Evolutionary conservation across 1,140 invertebrate genomes (phyloP).

Genomic region (Callitettix versicolor): DNA sequence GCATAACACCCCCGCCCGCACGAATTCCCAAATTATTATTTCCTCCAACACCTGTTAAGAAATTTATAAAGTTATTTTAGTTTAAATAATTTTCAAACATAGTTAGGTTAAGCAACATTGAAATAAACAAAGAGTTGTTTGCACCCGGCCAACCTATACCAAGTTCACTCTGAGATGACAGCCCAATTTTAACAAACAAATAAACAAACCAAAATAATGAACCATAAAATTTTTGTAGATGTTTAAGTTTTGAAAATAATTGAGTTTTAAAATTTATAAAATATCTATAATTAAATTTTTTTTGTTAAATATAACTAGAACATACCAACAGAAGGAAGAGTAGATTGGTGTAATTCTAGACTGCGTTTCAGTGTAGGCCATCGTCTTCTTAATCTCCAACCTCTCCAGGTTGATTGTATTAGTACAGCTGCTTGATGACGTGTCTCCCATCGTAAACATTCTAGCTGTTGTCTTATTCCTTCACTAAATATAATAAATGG

Average conservation of each 20-base stretch:
- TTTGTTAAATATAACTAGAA: not conserved
- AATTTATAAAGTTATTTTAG: no score
- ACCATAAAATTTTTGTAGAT: no score
- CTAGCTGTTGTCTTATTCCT: slow-evolving; percentile 79
- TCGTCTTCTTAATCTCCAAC: slow-evolving; percentile 57
- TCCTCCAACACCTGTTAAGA: not conserved
- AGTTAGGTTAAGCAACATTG: no score
- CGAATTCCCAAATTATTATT: not conserved
- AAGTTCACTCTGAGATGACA: no score
- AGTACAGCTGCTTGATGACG: slow-evolving; percentile 60
- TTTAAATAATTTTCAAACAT: no score
- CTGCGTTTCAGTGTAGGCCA: slow-evolving; percentile 49
- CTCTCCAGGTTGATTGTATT: slow-evolving; percentile 74
- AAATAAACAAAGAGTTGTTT: no score
- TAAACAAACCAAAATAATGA: no score
- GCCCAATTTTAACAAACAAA: no score
- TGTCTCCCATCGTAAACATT: slow-evolving; percentile 64
- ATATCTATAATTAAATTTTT: no score
- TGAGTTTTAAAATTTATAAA: no score
- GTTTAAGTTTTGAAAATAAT: no score
- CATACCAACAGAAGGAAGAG: slow-evolving; percentile 9
- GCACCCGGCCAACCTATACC: no score
- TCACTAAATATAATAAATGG: slow-evolving; percentile 51
- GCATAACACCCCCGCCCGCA: not conserved
- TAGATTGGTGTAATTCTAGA: slow-evolving; percentile 23